Evolutionary conservation across 2,797 vertebrate genomes (phyloP), one percentile per base, ranked within the genome.

Genomic region (Danio kyathit): DNA sequence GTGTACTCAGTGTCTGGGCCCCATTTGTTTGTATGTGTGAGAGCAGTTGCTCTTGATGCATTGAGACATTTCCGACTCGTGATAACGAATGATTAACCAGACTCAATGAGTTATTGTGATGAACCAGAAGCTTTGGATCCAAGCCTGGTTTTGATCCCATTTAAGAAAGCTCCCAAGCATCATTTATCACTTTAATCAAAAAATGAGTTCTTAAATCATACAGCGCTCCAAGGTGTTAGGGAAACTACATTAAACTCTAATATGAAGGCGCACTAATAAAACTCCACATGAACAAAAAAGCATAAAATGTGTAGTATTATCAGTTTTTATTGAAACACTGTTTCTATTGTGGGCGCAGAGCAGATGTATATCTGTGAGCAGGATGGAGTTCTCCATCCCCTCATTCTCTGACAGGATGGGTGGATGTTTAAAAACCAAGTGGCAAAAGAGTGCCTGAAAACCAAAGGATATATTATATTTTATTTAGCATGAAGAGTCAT

Each of bases 21-120:
- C n/a, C 64, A 71, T 76, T 71, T 80, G 69, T 73, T 74, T 66
- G 61, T 76, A 63, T 67, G 77, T 67, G 48, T 69, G 14, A 72
- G 65, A 82, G 60, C 60, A 17, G 11, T 52, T 57, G 60, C 16
- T 44, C 38, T 75, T 70, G 75, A 56, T 70, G 51, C 72, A 52
- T 16, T 4, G 59, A 66, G 79, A 65, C 77, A 80, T 85, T 85
- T 81, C 70, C 73, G 60, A 61, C 52, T 69, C 49, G 61, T 69
- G 77, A 85, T 74, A 83, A 74, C 57, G 56, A 75, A 72, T 74
- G 81, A 83, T 70, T 81, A 83, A 83, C 46, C 63, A 49, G 48
- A 7, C 67, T 76, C 17, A 41, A 51, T 60, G 73, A 76, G 67
- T 66, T 66, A 77, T 74, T 80, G 81, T 82, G 57, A 83, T 74